Base-by-base conservation (phyloP, 2,888 invertebrate species). In the Dastarcus helophoroides region DNA sequence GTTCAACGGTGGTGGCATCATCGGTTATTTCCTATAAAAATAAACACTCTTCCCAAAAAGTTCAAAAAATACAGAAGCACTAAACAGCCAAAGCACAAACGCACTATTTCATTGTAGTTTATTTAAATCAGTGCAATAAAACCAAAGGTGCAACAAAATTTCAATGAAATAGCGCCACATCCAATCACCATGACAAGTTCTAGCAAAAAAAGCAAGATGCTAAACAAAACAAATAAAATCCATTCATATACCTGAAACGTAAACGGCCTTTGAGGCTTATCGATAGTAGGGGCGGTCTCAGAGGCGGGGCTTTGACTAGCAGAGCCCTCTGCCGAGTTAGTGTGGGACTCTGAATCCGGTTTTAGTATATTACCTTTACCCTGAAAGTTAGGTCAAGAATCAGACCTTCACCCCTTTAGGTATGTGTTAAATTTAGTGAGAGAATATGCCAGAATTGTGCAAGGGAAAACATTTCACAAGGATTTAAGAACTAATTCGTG, bases 191-290 rank as follows among this genome's bases (percentile, higher is more conserved):
- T 14, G 23, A 29, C 27, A 9, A 36, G 30, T 23, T 25, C 24
- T 3, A 26, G 31, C 19, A 23, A 32, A 38, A 31, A 33, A 21
- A 40, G 40, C 28, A 32, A 23, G 29, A 43, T 40, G 33, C 25
- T 21, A 34, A 34, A 41, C 37, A n/a, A 17, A 17, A n/a, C 19
- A 17, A n/a, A 31, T 13, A 31, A 42, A 42, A 8, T 19, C 19
- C 8, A 41, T 26, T 38, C 38, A 41, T 48, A 54, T 69, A 71
- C 71, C 71, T 71, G 68, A 48, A 71, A 60, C 44, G 70, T 67
- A 59, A 69, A 68, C 50, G 71, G 70, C 56, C 70, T 64, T 56
- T 69, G 68, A 42, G 68, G 67, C 60, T 68, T 69, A 33, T 29
- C 30, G n/a, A n/a, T n/a, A 42, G 60, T 58, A 48, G 44, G 39